Evolutionary conservation across 2,113 vertebrate species (phyloP).

Genomic region (Brienomyrus longianalis): DNA sequence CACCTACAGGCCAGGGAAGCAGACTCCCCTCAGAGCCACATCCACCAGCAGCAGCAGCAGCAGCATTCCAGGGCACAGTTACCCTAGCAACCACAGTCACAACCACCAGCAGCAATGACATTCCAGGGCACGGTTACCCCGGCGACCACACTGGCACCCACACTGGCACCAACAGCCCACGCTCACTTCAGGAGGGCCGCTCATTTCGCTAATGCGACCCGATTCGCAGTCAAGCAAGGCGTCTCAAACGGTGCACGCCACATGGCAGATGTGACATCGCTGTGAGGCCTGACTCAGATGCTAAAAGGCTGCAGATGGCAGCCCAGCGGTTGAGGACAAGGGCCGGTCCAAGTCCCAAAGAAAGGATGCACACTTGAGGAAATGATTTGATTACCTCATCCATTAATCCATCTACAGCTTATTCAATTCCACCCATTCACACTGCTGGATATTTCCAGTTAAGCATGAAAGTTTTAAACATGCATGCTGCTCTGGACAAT

Average conservation of each 20-base stretch:
- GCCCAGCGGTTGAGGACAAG: neutral
- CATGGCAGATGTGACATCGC: neutral
- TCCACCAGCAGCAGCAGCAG: neutral
- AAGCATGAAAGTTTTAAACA: neutral
- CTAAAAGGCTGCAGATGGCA: slow-evolving; percentile 1
- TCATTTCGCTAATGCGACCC: neutral
- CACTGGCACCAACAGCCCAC: neutral
- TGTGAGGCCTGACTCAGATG: neutral
- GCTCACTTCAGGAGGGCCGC: neutral
- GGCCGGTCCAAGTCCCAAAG: neutral
- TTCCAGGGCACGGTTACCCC: neutral
- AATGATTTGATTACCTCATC: neutral
- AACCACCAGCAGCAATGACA: neutral
- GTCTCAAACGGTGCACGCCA: neutral
- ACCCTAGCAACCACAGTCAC: neutral
- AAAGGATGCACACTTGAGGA: neutral
- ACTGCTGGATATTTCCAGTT: neutral
- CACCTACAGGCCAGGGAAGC: slow-evolving; percentile 47
- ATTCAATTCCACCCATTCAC: neutral
- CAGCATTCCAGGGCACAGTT: neutral
- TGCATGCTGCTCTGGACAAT: neutral
- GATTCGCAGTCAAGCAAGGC: neutral
- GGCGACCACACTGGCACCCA: neutral
- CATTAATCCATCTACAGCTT: neutral
- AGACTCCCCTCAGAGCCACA: neutral